These are phyloP conservation scores for Luperina testacea DNA, from an alignment of 2,888 invertebrate genomes.

Conservation along the genomic window DNA sequence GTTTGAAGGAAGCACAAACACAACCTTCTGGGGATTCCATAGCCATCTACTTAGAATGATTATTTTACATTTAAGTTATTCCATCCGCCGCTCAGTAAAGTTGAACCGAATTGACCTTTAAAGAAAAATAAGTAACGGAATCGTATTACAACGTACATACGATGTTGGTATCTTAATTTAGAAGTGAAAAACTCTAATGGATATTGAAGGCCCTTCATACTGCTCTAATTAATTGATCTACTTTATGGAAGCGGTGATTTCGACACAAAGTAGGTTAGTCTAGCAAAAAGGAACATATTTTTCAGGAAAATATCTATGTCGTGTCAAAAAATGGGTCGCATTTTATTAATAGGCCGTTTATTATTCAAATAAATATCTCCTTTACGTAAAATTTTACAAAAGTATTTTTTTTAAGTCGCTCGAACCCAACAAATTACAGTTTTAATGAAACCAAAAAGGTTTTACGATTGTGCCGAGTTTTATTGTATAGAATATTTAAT, in stretches of 20 bases:
- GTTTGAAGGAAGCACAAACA: slow-evolving; percentile 54
- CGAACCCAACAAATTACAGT: slow-evolving; percentile 61
- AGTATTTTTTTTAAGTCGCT: slow-evolving; percentile 44
- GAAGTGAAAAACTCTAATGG: slow-evolving; percentile 32
- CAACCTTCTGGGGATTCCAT: slow-evolving; percentile 53
- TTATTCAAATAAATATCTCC: slow-evolving; percentile 37
- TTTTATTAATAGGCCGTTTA: slow-evolving; percentile 24
- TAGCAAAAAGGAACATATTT: slow-evolving; percentile 19
- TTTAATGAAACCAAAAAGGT: slow-evolving; percentile 67
- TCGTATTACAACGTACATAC: background rate
- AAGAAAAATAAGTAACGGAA: slow-evolving; percentile 27
- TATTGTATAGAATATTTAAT: slow-evolving; percentile 69
- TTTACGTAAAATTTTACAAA: slow-evolving; percentile 35
- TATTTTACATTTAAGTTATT: slow-evolving; percentile 35
- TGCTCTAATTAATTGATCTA: slow-evolving; percentile 45
- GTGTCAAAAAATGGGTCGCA: slow-evolving; percentile 13
- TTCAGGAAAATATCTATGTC: slow-evolving; percentile 8
- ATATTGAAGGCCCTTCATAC: slow-evolving; percentile 28
- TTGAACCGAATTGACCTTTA: slow-evolving; percentile 20
- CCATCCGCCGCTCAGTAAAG: slow-evolving; percentile 9
- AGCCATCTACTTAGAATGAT: slow-evolving; percentile 45
- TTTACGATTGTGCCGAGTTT: slow-evolving; percentile 64
- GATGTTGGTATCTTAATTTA: slow-evolving; percentile 10
- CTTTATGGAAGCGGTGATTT: slow-evolving; percentile 30
- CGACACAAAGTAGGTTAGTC: slow-evolving; percentile 35